Evolutionary conservation across 2,797 vertebrate species (phyloP).

Genomic region (Dromococcyx pavoninus): DNA sequence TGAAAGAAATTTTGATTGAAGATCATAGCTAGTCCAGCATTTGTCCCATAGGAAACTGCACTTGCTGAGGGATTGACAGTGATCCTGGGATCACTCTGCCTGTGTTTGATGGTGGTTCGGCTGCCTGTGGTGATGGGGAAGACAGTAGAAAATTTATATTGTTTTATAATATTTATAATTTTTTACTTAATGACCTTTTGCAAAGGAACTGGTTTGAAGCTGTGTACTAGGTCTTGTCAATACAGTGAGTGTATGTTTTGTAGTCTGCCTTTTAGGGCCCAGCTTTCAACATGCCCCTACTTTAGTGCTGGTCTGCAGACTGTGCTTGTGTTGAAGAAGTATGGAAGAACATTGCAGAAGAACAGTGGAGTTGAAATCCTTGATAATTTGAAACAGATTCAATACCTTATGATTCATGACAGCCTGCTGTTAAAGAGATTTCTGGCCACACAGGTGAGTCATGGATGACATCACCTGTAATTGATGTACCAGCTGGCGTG

Average conservation of each 20-base stretch:
- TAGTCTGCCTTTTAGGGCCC: not conserved
- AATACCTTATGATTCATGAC: not conserved
- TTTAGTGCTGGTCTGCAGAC: not conserved
- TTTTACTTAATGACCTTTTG: not conserved
- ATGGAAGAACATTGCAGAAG: not conserved
- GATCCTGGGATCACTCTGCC: not conserved
- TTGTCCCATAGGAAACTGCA: not conserved
- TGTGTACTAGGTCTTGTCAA: not conserved
- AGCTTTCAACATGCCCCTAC: not conserved
- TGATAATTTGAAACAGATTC: not conserved
- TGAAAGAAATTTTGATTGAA: not conserved
- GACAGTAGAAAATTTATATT: not conserved
- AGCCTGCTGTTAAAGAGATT: not conserved
- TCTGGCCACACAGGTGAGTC: not conserved
- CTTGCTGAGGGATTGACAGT: not conserved
- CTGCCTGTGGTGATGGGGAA: not conserved
- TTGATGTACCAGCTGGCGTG: not conserved
- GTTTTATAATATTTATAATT: not conserved
- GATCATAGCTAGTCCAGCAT: not conserved
- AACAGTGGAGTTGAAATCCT: not conserved
- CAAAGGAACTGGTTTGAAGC: not conserved
- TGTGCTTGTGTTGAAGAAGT: not conserved
- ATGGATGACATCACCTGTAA: rapidly evolving
- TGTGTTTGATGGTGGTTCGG: not conserved
- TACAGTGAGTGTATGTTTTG: rapidly evolving